These are phyloP conservation scores for Anorthoa munda DNA, from an alignment of 2,888 invertebrate species.

Conservation along the genomic window DNA sequence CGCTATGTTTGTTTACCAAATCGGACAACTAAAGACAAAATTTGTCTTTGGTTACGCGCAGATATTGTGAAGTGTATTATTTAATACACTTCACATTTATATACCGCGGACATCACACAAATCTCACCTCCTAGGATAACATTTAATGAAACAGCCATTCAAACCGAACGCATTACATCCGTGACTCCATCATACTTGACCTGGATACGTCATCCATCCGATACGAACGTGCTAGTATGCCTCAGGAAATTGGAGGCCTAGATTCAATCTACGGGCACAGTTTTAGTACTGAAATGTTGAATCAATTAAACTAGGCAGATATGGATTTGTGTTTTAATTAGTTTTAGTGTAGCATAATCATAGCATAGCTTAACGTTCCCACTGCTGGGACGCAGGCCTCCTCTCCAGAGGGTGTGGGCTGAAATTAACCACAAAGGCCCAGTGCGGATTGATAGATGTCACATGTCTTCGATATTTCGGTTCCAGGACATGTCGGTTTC, in stretches of 20 bases:
- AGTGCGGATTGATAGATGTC: too few species aligned
- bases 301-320: conserved; percentile 5
- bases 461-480: too few species aligned
- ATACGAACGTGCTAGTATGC: conserved; percentile 25
- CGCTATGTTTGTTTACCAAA: not conserved
- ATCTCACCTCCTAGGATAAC: not conserved
- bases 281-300: conserved; percentile 34
- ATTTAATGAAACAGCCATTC: not conserved
- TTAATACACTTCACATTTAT: not conserved
- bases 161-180: conserved; percentile 13
- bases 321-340: conserved; percentile 21
- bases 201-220: conserved; percentile 55
- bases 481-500: too few species aligned
- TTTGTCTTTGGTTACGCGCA: too few species aligned
- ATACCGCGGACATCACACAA: not conserved
- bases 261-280: conserved; percentile 50
- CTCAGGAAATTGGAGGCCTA: conserved; percentile 59
- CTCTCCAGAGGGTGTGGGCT: too few species aligned
- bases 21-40: not conserved
- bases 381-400: too few species aligned
- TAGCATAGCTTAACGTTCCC: too few species aligned
- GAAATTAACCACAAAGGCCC: too few species aligned
- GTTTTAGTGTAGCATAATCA: not conserved
- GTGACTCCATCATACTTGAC: conserved; percentile 41
- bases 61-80: too few species aligned